These are phyloP conservation scores for Drosophila maculinotata DNA, from an alignment of 2,888 invertebrate genomes.

Conservation along the genomic window DNA sequence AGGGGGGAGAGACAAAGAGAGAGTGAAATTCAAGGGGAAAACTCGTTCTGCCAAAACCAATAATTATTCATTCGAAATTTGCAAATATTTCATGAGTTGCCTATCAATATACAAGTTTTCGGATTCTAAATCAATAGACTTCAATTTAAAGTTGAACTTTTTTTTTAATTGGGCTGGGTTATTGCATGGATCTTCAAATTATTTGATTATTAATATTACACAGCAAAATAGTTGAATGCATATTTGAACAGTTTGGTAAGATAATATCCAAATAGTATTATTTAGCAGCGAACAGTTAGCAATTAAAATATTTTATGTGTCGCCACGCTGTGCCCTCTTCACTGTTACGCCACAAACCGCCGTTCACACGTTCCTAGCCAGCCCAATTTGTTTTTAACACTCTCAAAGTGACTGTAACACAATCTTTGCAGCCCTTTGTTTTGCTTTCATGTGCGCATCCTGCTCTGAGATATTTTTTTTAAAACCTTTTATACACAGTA, in stretches of 20 bases:
- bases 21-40: not conserved
- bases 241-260: too few species aligned
- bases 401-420: constrained; percentile 51
- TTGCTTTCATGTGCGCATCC: constrained; percentile 39
- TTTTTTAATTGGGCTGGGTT: too few species aligned
- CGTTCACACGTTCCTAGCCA: not conserved
- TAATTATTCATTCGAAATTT: not conserved
- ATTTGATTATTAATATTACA: too few species aligned
- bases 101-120: not conserved
- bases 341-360: constrained; percentile 21
- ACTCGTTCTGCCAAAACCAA: not conserved
- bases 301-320: constrained; percentile 66
- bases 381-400: constrained; percentile 53
- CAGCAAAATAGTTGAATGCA: too few species aligned
- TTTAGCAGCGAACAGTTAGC: constrained; percentile 16
- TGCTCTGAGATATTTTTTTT: constrained; percentile 18
- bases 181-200: too few species aligned
- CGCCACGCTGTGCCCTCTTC: constrained; percentile 41
- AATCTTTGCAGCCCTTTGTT: constrained; percentile 44
- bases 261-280: too few species aligned
- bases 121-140: not conserved
- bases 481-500: not conserved
- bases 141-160: too few species aligned
- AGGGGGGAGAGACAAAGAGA: too few species aligned
- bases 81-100: not conserved